Conservation (phyloP, 2,797 vertebrate species). For the Etheostoma nigrum region DNA sequence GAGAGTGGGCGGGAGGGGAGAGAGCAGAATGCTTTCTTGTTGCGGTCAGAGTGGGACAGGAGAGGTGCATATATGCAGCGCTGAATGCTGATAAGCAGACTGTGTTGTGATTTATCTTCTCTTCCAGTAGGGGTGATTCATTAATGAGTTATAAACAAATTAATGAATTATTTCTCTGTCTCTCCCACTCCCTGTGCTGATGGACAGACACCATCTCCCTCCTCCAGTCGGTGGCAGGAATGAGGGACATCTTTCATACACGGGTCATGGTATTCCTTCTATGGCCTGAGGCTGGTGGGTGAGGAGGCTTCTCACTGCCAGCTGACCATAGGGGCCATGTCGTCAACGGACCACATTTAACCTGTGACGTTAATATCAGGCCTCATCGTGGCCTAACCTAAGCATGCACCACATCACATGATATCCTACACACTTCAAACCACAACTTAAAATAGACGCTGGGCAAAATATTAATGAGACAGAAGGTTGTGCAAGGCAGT, state of each 20-base stretch:
- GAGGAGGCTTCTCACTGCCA: constrained; percentile 51
- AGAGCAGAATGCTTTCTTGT: constrained; percentile 71
- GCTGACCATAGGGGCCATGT: constrained; percentile 64
- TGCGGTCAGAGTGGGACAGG: constrained; percentile 76
- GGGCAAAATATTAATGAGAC: constrained; percentile 43
- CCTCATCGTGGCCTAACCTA: constrained; percentile 57
- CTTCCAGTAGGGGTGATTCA: constrained; percentile 39
- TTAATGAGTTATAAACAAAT: constrained; percentile 33
- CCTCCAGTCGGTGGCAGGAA: constrained; percentile 43
- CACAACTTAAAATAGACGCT: constrained; percentile 70
- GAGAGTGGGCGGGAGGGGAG: constrained; percentile 65
- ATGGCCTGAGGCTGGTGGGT: constrained; percentile 73
- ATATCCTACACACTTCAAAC: constrained; percentile 56
- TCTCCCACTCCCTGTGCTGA: constrained; percentile 22
- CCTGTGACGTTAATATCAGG: constrained; percentile 80
- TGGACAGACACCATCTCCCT: constrained; percentile 47
- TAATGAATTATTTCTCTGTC: constrained; percentile 6
- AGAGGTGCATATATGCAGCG: constrained; percentile 56
- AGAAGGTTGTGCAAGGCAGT: constrained; percentile 19
- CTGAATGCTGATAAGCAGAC: constrained; percentile 34
- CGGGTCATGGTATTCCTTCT: constrained; percentile 79
- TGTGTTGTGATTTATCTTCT: constrained; percentile 30
- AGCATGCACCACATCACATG: constrained; percentile 65
- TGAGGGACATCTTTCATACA: constrained; percentile 71
- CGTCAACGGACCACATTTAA: constrained; percentile 81